phyloP scores from a whole-genome alignment of 2,888 invertebrate species.

The Xylota segnis region DNA sequence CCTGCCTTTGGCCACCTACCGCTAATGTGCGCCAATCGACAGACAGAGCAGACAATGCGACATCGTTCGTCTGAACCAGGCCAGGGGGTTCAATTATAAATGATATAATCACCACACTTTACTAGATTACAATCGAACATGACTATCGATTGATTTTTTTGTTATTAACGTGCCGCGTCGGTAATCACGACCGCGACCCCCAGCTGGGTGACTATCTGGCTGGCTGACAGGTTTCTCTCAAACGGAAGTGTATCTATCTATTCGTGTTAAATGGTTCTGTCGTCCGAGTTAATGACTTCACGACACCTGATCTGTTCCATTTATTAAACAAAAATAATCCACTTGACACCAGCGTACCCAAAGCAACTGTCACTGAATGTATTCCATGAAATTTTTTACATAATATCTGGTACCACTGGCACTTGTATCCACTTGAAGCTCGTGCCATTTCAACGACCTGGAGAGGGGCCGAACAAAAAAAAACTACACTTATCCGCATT shows the following conservation, averaged over 20 bases:
- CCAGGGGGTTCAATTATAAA: background rate
- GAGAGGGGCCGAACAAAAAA: no score
- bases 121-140: slow-evolving; percentile 32
- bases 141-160: slow-evolving; percentile 25
- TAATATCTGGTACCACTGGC: slow-evolving; percentile 8
- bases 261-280: slow-evolving; percentile 4
- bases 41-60: background rate
- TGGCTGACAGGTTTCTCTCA: slow-evolving; percentile 11
- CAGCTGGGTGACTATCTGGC: slow-evolving; percentile 25
- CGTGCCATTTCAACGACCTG: slow-evolving; percentile 20
- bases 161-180: slow-evolving; percentile 9
- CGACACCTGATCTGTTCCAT: slow-evolving; percentile 9
- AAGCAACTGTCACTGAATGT: slow-evolving; percentile 13
- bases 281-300: background rate
- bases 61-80: background rate
- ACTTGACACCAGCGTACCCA: background rate
- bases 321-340: slow-evolving; percentile 8
- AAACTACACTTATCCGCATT: slow-evolving; percentile 7
- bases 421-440: background rate
- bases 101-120: slow-evolving; percentile 14
- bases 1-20: background rate
- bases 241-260: background rate
- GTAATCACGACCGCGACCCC: slow-evolving; percentile 48
- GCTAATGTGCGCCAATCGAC: background rate
- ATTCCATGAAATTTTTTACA: slow-evolving; percentile 46